Conservation (phyloP, 2,113 vertebrate genomes). For the Entelurus aequoreus region DNA sequence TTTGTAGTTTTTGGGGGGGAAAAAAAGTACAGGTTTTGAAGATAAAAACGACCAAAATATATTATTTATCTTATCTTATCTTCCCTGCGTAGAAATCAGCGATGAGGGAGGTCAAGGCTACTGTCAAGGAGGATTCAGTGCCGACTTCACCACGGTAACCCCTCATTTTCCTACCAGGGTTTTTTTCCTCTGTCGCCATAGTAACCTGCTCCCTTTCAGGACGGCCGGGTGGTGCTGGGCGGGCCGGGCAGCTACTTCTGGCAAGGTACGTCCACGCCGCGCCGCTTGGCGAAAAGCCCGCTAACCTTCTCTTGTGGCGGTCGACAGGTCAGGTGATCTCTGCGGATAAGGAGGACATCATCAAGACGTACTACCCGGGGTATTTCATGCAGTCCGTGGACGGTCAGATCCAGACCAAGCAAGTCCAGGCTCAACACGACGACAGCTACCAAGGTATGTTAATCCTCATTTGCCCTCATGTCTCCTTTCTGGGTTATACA, state of each 20-base stretch:
- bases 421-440: conserved; percentile 69
- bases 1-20: not conserved
- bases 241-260: conserved; percentile 88
- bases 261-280: conserved; percentile 75
- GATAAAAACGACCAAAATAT: not conserved
- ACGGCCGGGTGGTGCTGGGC: conserved; percentile 82
- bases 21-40: not conserved
- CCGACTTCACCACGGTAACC: conserved; percentile 84
- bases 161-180: not conserved
- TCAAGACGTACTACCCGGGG: conserved; percentile 74
- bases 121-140: conserved; percentile 89
- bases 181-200: not conserved
- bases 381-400: conserved; percentile 78
- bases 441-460: conserved; percentile 84
- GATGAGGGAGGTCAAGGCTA: conserved; percentile 76
- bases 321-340: conserved; percentile 82
- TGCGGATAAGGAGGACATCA: conserved; percentile 80
- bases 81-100: conserved; percentile 68
- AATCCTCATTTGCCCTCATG: not conserved
- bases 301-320: not conserved
- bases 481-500: not conserved
- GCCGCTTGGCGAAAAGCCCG: too few species aligned
- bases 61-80: not conserved
- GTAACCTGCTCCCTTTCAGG: conserved; percentile 63
- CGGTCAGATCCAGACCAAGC: conserved; percentile 79